These are phyloP conservation scores for Ctenoplectra terminalis DNA, from an alignment of 1,140 invertebrate species.

Conservation along the genomic window DNA sequence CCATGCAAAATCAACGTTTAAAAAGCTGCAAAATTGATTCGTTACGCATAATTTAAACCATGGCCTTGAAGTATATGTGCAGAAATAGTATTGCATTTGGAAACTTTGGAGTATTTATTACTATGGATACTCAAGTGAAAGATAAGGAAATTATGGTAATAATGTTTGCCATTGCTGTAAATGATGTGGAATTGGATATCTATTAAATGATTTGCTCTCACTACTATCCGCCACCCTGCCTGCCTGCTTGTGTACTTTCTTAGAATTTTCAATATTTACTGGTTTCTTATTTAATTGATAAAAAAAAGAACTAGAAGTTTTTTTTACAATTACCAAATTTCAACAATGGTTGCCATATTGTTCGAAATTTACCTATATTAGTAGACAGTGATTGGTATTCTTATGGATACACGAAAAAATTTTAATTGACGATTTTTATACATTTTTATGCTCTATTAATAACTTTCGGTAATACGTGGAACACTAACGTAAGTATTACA, in stretches of 20 bases:
- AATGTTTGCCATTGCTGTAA: slow-evolving; percentile 74
- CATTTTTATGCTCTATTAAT: slow-evolving; percentile 10
- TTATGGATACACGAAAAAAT: neutral
- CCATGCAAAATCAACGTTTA: slow-evolving; percentile 36
- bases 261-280: slow-evolving; percentile 34
- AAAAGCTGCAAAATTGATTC: slow-evolving; percentile 36
- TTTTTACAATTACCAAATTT: neutral
- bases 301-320: neutral
- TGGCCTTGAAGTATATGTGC: slow-evolving; percentile 62
- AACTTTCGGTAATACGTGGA: neutral
- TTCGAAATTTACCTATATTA: neutral
- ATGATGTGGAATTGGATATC: slow-evolving; percentile 75
- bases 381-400: neutral
- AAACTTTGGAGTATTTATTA: slow-evolving; percentile 52
- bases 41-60: slow-evolving; percentile 27
- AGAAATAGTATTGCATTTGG: slow-evolving; percentile 67
- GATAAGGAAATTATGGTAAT: slow-evolving; percentile 63
- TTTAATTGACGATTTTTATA: neutral
- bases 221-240: slow-evolving; percentile 77
- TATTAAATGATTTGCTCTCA: slow-evolving; percentile 79
- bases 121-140: slow-evolving; percentile 51
- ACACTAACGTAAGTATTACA: slow-evolving; percentile 27
- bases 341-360: neutral
- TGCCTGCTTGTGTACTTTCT: slow-evolving; percentile 67
- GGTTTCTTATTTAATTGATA: slow-evolving; percentile 14